Evolutionary conservation across 2,113 vertebrate genomes (phyloP).

Genomic region (Podarcis muralis): DNA sequence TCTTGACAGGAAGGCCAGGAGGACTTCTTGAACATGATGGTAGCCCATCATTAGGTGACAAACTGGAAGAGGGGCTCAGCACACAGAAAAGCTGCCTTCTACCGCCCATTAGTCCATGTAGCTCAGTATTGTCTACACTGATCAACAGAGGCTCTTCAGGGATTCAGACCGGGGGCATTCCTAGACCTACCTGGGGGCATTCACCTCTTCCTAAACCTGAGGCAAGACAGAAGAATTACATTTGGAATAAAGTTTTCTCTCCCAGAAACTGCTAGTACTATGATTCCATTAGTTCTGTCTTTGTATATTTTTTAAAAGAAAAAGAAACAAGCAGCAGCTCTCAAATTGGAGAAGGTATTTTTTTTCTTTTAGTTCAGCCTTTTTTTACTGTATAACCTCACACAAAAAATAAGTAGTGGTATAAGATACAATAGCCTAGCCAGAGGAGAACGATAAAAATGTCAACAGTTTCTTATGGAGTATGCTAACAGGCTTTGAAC

Average conservation of each 20-base stretch:
- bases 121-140: no score
- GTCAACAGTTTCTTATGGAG: slow-evolving; percentile 17
- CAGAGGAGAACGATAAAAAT: slow-evolving; percentile 23
- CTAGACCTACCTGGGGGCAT: no score
- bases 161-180: no score
- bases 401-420: slow-evolving; percentile 25
- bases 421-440: slow-evolving; percentile 21
- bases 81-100: not conserved
- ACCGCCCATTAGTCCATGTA: no score
- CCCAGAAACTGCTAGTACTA: not conserved
- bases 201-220: no score
- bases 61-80: not conserved
- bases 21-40: not conserved
- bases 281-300: not conserved
- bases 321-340: not conserved
- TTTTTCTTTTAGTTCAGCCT: not conserved
- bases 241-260: not conserved
- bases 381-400: not conserved
- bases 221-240: not conserved
- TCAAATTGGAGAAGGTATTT: not conserved
- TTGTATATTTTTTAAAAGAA: not conserved
- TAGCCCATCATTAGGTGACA: not conserved
- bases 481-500: slow-evolving; percentile 34
- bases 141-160: no score
- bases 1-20: not conserved